A percentile compares a stretch with the other conserved stretches of the same genome.
phyloP scores from a whole-genome alignment of 2,888 invertebrate genomes.

The Beris morrisii region DNA sequence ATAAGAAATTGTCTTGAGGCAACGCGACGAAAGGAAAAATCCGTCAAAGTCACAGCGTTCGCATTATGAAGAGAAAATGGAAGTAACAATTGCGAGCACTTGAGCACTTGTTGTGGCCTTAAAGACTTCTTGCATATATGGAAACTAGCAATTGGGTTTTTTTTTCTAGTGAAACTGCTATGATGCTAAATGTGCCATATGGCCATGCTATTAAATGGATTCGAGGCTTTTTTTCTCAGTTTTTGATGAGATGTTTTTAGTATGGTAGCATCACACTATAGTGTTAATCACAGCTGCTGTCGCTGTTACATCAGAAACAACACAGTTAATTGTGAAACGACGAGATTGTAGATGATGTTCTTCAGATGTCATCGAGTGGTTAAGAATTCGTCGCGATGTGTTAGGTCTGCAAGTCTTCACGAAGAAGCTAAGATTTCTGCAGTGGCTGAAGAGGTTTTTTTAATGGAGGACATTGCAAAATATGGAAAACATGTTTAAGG shows the following conservation, averaged over 20 bases:
- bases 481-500: too few relatives aligned
- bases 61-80: constrained; percentile 21
- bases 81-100: constrained; percentile 24
- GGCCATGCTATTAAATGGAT: constrained; percentile 20
- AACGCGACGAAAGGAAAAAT: background rate
- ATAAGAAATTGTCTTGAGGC: background rate
- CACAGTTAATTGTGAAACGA: too few relatives aligned
- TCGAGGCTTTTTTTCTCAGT: constrained; percentile 12
- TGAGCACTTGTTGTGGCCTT: constrained; percentile 23
- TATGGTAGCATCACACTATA: constrained; percentile 15
- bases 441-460: too few relatives aligned
- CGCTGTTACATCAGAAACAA: constrained; percentile 24
- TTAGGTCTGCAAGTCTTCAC: too few relatives aligned
- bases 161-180: constrained; percentile 20
- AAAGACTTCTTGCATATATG: constrained; percentile 23
- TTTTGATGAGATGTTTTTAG: constrained; percentile 9
- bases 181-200: constrained; percentile 18
- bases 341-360: too few relatives aligned
- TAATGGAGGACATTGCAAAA: too few relatives aligned
- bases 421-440: too few relatives aligned
- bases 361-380: too few relatives aligned
- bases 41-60: background rate
- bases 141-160: constrained; percentile 22
- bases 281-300: constrained; percentile 29
- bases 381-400: too few relatives aligned